phyloP scores from a whole-genome alignment of 2,113 vertebrate species.

The Hyla sarda region DNA sequence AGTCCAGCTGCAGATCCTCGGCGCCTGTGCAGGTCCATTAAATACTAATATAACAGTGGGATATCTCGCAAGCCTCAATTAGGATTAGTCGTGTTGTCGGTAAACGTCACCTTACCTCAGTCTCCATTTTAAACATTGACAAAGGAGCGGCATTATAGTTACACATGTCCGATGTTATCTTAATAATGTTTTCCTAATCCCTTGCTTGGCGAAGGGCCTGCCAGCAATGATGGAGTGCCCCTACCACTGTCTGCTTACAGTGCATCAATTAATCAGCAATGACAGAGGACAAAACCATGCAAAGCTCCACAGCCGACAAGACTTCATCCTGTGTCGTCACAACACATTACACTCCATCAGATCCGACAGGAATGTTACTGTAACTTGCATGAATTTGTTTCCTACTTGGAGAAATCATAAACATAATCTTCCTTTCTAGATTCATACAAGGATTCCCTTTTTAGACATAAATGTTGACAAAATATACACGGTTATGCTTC shows the following conservation, averaged over 20 bases:
- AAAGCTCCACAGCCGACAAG: constrained; percentile 67
- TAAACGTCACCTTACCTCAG: constrained; percentile 53
- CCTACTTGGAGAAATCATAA: no score
- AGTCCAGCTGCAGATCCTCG: background rate
- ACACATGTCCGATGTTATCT: constrained; percentile 63
- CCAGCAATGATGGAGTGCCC: constrained; percentile 67
- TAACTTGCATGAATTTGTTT: background rate
- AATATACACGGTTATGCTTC: no score
- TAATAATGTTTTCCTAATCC: constrained; percentile 60
- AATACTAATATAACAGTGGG: constrained; percentile 20
- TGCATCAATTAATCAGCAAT: constrained; percentile 65
- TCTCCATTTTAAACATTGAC: constrained; percentile 60
- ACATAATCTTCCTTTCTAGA: no score
- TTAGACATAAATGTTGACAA: no score
- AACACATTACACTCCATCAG: constrained; percentile 65
- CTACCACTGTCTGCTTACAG: constrained; percentile 62
- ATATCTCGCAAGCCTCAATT: constrained; percentile 23
- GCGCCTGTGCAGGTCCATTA: background rate
- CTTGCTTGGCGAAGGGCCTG: constrained; percentile 55
- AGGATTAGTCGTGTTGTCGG: constrained; percentile 59
- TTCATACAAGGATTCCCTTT: no score
- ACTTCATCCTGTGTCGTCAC: constrained; percentile 59
- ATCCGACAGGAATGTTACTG: constrained; percentile 61
- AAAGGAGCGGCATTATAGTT: constrained; percentile 60
- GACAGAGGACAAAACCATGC: constrained; percentile 67